Evolutionary conservation across 2,797 vertebrate species (phyloP), one percentile per base, ranked within the genome.

Genomic region (Aselliscus stoliczkanus): DNA sequence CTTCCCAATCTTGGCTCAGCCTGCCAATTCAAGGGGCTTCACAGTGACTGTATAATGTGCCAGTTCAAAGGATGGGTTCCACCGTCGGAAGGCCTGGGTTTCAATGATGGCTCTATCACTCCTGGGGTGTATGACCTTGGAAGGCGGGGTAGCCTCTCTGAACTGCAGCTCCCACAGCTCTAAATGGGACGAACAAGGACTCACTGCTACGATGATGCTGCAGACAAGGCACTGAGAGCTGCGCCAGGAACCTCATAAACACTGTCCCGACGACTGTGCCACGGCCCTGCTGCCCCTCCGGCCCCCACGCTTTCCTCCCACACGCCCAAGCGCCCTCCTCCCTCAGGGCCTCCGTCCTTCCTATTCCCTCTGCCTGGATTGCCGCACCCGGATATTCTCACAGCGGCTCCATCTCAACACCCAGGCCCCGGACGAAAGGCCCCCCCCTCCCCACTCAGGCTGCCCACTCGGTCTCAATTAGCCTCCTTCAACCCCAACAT

Each of bases 241-340:
- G 29, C 21, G 14, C 8, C 5, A 11, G n/a, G 44, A 1, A 12
- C 6, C 3, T 0, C 0, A 0, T 1, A n/a, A 73, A 42, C 42
- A 9, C 42, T 42, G 42, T 42, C 42, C 29, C 5, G 39, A 60
- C 4, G 62, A 14, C 20, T 7, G 10, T 4, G 7, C 47, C 50
- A 0, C n/a, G n/a, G n/a, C n/a, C 42, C 70, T 20, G 60, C 17
- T 44, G 5, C 52, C 6, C 2, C 42, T 75, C 56, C 9, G 31
- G 54, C 18, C 52, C 79, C 50, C 4, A 0, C 37, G 23, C 31
- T 27, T 17, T 18, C 50, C 6, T 25, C 47, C 9, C 34, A 37
- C 1, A 2, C 1, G 5, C 29, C 13, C 12, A 20, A 76, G 23
- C 65, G 15, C 75, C 27, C 29, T 56, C 20, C 12, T 31, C 31